These are phyloP conservation scores for Antheraea mylitta DNA, from an alignment of 1,140 invertebrate species.

Conservation along the genomic window DNA sequence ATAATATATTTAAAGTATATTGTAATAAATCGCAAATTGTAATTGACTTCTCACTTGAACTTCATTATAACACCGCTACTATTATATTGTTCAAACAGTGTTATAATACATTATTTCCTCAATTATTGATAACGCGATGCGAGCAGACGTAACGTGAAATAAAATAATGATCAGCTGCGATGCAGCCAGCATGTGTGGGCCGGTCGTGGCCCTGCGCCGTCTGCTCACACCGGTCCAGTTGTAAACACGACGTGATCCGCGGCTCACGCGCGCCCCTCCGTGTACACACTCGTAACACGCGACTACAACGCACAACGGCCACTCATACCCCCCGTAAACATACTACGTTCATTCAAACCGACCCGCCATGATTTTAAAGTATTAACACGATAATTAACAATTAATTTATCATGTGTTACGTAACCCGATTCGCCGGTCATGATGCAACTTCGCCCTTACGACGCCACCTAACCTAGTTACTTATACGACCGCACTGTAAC, in stretches of 20 bases:
- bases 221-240: constrained; percentile 37
- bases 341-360: constrained; percentile 30
- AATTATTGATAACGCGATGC: constrained; percentile 31
- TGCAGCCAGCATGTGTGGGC: constrained; percentile 55
- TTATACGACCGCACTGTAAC: constrained; percentile 34
- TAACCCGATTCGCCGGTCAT: constrained; percentile 24
- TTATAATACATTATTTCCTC: constrained; percentile 33
- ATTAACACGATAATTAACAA: constrained; percentile 14
- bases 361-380: constrained; percentile 2
- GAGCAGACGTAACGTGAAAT: constrained; percentile 29
- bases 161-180: constrained; percentile 49
- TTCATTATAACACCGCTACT: too few relatives aligned
- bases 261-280: constrained; percentile 36
- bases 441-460: constrained; percentile 65
- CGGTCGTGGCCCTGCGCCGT: constrained; percentile 17
- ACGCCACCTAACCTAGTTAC: constrained; percentile 49
- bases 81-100: constrained; percentile 8
- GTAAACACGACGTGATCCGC: constrained; percentile 40
- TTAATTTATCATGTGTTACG: constrained; percentile 23
- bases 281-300: neutral
- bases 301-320: neutral
- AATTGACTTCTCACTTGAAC: too few relatives aligned
- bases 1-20: too few relatives aligned
- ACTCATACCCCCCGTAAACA: constrained; percentile 7
- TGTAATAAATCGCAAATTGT: too few relatives aligned